Conservation (phyloP, 2,888 invertebrate species). For the Parnassius apollo region DNA sequence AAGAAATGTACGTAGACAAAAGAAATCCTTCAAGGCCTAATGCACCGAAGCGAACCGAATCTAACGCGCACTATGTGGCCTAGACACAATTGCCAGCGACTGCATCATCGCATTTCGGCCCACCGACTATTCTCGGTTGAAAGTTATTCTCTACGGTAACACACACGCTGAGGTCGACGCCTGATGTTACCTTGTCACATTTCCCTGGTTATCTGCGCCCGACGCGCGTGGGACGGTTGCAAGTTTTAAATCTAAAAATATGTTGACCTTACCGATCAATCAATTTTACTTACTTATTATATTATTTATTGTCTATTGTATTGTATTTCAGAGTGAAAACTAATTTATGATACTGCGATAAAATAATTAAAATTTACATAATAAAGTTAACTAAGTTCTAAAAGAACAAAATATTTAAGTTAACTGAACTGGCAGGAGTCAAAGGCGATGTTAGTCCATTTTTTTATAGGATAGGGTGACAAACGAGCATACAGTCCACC, state of each 20-base stretch:
- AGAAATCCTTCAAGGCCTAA: neutral
- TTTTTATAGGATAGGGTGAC: too few species aligned
- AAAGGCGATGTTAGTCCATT: too few species aligned
- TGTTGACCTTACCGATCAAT: too few species aligned
- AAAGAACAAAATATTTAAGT: too few species aligned
- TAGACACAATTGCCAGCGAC: conserved; percentile 21
- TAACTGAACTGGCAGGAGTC: too few species aligned
- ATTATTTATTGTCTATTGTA: too few species aligned
- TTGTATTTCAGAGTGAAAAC: too few species aligned
- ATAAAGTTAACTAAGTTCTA: too few species aligned
- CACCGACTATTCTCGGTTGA: conserved; percentile 21
- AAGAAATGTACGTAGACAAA: neutral
- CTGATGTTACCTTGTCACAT: conserved; percentile 18
- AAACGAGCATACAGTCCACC: too few species aligned
- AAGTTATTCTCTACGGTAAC: conserved; percentile 21
- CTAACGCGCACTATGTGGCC: conserved; percentile 14
- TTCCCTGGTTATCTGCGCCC: conserved; percentile 8
- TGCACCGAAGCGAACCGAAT: conserved; percentile 17
- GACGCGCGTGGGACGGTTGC: neutral
- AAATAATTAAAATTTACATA: too few species aligned
- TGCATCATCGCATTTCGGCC: conserved; percentile 23
- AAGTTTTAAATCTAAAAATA: neutral
- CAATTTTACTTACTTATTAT: too few species aligned
- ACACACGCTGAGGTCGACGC: conserved; percentile 20
- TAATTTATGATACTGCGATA: too few species aligned